Evolutionary conservation across 2,888 invertebrate genomes (phyloP), one percentile per base, ranked within the genome.

Genomic region (Serripes groenlandicus): DNA sequence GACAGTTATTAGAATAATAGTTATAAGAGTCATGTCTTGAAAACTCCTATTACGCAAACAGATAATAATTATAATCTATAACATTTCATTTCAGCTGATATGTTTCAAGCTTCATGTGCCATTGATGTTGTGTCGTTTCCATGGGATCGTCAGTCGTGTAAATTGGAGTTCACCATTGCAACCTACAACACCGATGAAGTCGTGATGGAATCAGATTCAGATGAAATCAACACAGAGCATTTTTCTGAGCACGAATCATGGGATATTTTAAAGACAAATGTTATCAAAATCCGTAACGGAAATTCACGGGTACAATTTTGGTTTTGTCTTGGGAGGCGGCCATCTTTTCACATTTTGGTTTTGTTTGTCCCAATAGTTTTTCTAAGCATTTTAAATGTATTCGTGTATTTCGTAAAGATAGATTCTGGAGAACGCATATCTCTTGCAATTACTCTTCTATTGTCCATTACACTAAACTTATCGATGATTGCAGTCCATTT

Each of bases 401-500:
- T 82, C n/a, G 78, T 78, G 18, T 82, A 49, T 37, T 56, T 78
- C 11, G 52, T 82, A 2, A 78, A 78, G 9, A 26, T 70, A 11
- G 75, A 70, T 34, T 82, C 75, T 0, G 78, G 82, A 3, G 82
- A 82, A 52, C 60, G 78, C 56, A 49, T 82, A 2, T 78, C 78
- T n/a, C 78, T 76, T 54, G 78, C 71, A 9, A 54, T 82, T 7
- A 82, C 82, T 0, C 32, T 78, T 0, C 71, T 78, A 3, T 28
- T 82, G 9, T 75, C 82, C 0, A 66, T 78, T 28, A 71, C 71
- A 3, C 71, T 82, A 21, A 71, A 62, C 34, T 60, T 82, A 3
- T 71, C 82, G 2, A 49, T 75, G 21, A 32, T 78, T 15, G 73
- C 64, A 23, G 49, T 23, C 0, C 56, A 71, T 32, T n/a, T 82